Percentiles rank a stretch among this genome's conserved stretches.
These are phyloP conservation scores for Campylomormyrus numenius DNA, from an alignment of 2,113 vertebrate genomes.

Conservation along the genomic window DNA sequence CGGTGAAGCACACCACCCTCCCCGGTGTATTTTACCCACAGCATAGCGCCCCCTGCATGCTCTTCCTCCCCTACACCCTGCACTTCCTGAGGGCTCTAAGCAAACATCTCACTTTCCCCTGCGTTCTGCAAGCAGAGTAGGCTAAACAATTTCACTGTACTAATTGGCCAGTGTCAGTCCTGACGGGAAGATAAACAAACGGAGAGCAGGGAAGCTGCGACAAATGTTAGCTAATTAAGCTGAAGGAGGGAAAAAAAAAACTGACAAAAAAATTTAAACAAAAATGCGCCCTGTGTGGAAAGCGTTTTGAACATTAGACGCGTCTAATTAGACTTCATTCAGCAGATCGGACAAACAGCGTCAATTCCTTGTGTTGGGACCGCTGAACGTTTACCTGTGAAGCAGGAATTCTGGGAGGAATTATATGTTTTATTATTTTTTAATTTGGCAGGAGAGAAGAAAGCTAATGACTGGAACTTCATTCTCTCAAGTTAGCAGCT, in stretches of 20 bases:
- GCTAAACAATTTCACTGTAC: constrained; percentile 83
- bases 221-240: constrained; percentile 90
- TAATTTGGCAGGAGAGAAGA: constrained; percentile 6
- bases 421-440: not conserved
- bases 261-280: constrained; percentile 46
- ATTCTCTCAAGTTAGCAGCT: not conserved
- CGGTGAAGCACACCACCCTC: not conserved
- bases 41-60: not conserved
- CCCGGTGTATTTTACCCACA: not conserved
- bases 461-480: not conserved
- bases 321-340: constrained; percentile 20
- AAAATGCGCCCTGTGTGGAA: constrained; percentile 25
- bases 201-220: constrained; percentile 74
- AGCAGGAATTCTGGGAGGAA: constrained; percentile 19
- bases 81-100: constrained; percentile 33
- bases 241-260: constrained; percentile 48
- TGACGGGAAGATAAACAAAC: constrained; percentile 87
- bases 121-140: constrained; percentile 38
- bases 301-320: constrained; percentile 19
- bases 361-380: constrained; percentile 33
- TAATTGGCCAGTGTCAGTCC: constrained; percentile 85
- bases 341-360: constrained; percentile 31
- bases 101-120: constrained; percentile 43
- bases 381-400: constrained; percentile 13
- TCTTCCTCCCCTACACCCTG: not conserved